A percentile compares a stretch with the other conserved stretches of the same genome.
Evolutionary conservation across 2,888 invertebrate species (phyloP).

Genomic region (Drosophila barbarae): DNA sequence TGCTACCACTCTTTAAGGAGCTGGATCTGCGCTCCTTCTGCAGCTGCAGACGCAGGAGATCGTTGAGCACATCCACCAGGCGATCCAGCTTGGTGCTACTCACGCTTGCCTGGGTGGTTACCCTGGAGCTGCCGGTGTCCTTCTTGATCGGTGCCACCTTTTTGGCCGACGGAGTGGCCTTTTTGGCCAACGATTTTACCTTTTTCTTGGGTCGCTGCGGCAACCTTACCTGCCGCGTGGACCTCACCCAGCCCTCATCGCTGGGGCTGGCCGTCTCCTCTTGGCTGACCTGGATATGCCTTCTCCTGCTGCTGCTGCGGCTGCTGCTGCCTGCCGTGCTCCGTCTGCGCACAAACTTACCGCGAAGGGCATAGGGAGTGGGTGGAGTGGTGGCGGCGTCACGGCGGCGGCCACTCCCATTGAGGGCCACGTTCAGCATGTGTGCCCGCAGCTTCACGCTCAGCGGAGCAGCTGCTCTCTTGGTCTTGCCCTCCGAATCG

Average conservation of each 20-base stretch:
- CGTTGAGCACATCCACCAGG: constrained; percentile 67
- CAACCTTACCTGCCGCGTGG: constrained; percentile 48
- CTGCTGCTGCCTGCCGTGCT: constrained; percentile 41
- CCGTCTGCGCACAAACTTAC: constrained; percentile 63
- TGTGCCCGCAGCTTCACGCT: constrained; percentile 22
- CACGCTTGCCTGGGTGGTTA: constrained; percentile 22
- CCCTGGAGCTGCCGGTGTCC: constrained; percentile 11
- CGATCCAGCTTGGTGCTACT: constrained; percentile 66
- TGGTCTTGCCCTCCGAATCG: constrained; percentile 48
- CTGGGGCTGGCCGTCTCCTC: not conserved
- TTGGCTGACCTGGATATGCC: not conserved
- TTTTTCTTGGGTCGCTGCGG: constrained; percentile 9
- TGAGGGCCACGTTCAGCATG: constrained; percentile 43
- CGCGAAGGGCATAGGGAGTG: constrained; percentile 66
- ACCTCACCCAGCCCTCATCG: constrained; percentile 28
- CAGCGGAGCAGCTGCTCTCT: constrained; percentile 38
- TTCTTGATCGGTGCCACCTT: not conserved
- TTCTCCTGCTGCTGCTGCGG: not conserved
- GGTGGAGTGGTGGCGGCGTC: constrained; percentile 38
- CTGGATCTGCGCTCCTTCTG: constrained; percentile 41
- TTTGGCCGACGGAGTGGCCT: not conserved
- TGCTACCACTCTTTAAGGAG: constrained; percentile 1
- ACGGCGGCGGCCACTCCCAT: not conserved
- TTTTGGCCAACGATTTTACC: not conserved
- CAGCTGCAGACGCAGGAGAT: constrained; percentile 58